A percentile compares a stretch with the other conserved stretches of the same genome.
Conservation (phyloP, 2,888 invertebrate genomes). For the Hemithea aestivaria region DNA sequence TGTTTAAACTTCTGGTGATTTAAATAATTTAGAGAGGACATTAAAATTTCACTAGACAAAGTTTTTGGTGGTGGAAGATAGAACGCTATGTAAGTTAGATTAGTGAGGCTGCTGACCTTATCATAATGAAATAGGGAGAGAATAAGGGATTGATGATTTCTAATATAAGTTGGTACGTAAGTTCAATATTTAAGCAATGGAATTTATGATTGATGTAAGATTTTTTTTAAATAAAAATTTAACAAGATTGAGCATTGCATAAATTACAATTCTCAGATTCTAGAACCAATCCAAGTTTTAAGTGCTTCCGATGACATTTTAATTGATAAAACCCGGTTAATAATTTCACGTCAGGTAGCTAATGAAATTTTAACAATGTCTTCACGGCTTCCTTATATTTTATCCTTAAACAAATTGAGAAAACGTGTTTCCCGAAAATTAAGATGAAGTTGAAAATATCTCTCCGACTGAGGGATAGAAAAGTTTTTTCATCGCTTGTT, state of each 20-base stretch:
- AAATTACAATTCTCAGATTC: too few relatives aligned
- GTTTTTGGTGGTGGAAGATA: too few relatives aligned
- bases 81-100: too few relatives aligned
- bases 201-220: too few relatives aligned
- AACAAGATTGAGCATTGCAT: too few relatives aligned
- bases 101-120: too few relatives aligned
- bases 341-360: slow-evolving; percentile 25
- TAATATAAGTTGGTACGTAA: too few relatives aligned
- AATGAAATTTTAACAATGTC: slow-evolving; percentile 32
- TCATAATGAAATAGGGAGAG: too few relatives aligned
- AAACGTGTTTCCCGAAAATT: slow-evolving; percentile 28
- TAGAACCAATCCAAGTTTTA: neutral
- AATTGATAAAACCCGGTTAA: slow-evolving; percentile 28
- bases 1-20: slow-evolving; percentile 2
- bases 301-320: slow-evolving; percentile 9
- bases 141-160: neutral
- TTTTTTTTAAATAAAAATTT: too few relatives aligned
- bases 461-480: slow-evolving; percentile 22
- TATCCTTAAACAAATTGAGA: slow-evolving; percentile 30
- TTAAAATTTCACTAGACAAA: too few relatives aligned
- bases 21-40: neutral
- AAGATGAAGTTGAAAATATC: slow-evolving; percentile 24
- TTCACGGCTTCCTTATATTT: slow-evolving; percentile 30
- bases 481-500: slow-evolving; percentile 13
- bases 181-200: too few relatives aligned